A percentile compares a stretch with the other conserved stretches of the same genome.
phyloP scores from a whole-genome alignment of 2,113 vertebrate genomes.

The Ceyx margarethae region DNA sequence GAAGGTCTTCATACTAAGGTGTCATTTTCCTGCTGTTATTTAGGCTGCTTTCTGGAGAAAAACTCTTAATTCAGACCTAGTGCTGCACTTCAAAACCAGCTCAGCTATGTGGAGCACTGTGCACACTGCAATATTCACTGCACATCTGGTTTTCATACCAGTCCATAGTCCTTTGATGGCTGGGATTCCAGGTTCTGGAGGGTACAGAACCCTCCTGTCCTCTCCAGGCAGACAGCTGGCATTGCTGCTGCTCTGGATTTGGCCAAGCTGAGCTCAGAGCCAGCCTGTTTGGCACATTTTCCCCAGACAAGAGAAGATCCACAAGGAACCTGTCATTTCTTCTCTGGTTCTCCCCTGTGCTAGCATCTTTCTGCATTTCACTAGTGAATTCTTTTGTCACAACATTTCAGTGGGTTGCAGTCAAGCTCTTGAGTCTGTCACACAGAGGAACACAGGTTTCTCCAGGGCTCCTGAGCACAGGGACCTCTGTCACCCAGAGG shows the following conservation, averaged over 20 bases:
- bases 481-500: neutral
- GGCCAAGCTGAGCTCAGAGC: neutral
- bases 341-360: neutral
- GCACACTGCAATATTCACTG: neutral
- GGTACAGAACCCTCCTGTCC: neutral
- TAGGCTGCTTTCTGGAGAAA: neutral
- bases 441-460: neutral
- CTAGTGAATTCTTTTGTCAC: neutral
- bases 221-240: neutral
- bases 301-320: neutral
- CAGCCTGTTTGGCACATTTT: neutral
- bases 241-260: neutral
- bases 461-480: neutral
- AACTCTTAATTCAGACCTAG: neutral
- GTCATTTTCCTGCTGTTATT: neutral
- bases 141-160: neutral
- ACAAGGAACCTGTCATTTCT: neutral
- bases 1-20: neutral
- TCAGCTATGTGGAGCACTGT: neutral
- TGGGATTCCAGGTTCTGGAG: neutral
- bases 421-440: neutral
- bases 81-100: neutral
- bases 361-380: neutral
- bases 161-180: neutral
- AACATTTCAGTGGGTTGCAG: neutral